A percentile compares a stretch with the other conserved stretches of the same genome.
These are phyloP conservation scores for Ormyrus rosae DNA, from an alignment of 2,888 invertebrate species.

Conservation along the genomic window DNA sequence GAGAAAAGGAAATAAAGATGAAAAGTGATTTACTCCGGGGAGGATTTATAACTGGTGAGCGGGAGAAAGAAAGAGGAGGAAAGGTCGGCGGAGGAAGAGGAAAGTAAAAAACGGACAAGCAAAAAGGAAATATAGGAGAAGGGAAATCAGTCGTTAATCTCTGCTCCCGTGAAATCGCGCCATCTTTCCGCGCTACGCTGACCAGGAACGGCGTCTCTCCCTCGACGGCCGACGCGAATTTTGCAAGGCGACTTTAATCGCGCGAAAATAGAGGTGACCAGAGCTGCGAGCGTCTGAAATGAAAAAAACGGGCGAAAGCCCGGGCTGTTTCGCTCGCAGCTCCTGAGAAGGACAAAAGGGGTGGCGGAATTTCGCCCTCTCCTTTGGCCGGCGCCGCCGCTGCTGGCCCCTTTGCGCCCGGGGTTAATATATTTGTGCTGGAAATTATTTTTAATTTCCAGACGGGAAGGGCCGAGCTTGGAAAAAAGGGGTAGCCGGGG, in stretches of 20 bases:
- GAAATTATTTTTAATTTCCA: constrained; percentile 73
- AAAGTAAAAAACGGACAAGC: constrained; percentile 51
- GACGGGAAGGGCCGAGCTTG: constrained; percentile 32
- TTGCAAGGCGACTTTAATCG: constrained; percentile 16
- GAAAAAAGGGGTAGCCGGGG: constrained; percentile 29
- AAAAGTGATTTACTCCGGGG: constrained; percentile 62
- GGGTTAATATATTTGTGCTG: constrained; percentile 71
- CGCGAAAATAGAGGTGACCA: neutral
- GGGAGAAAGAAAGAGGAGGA: constrained; percentile 29
- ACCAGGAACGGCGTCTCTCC: constrained; percentile 29
- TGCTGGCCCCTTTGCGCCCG: constrained; percentile 50
- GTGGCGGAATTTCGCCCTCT: constrained; percentile 13
- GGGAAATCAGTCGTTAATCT: constrained; percentile 63
- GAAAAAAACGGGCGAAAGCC: too few relatives aligned
- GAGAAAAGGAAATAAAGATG: neutral
- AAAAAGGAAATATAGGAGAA: constrained; percentile 5
- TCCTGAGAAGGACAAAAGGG: constrained; percentile 25
- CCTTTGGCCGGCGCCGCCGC: constrained; percentile 53
- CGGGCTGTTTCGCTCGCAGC: too few relatives aligned
- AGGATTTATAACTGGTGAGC: constrained; percentile 64
- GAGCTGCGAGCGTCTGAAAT: constrained; percentile 1
- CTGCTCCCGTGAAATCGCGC: constrained; percentile 59
- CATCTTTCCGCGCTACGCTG: constrained; percentile 50
- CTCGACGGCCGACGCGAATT: neutral
- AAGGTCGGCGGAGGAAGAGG: constrained; percentile 45